A percentile compares a stretch with the other conserved stretches of the same genome.
Evolutionary conservation across 1,140 invertebrate genomes (phyloP).

Genomic region (Aplysia californica): DNA sequence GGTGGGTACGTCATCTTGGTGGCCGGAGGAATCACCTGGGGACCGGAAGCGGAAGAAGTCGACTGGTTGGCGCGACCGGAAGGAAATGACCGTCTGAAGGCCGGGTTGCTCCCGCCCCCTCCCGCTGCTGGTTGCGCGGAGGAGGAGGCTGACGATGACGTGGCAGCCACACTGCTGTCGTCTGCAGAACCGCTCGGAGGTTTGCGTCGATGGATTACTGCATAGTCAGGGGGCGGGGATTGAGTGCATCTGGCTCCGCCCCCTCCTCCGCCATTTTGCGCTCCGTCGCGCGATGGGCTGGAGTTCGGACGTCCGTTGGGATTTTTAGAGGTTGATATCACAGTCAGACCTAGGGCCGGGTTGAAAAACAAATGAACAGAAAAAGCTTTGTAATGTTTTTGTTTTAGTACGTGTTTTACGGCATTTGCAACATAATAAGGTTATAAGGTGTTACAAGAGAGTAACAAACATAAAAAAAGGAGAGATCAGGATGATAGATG

Average conservation of each 20-base stretch:
- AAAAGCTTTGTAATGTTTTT: too few relatives aligned
- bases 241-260: not conserved
- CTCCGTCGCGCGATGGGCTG: not conserved
- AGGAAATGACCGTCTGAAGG: conserved; percentile 17
- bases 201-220: conserved; percentile 19
- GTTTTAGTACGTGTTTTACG: too few relatives aligned
- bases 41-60: too few relatives aligned
- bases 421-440: too few relatives aligned
- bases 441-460: too few relatives aligned
- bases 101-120: too few relatives aligned
- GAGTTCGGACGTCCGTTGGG: not conserved
- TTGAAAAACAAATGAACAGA: not conserved
- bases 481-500: too few relatives aligned
- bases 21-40: not conserved
- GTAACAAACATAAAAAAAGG: too few relatives aligned
- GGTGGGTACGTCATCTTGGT: conserved; percentile 4
- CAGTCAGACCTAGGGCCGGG: conserved; percentile 25
- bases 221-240: conserved; percentile 13
- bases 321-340: conserved; percentile 20
- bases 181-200: not conserved
- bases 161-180: conserved; percentile 13
- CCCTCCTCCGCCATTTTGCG: not conserved
- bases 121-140: too few relatives aligned
- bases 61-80: too few relatives aligned
- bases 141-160: conserved; percentile 5